Evolutionary conservation across 2,888 invertebrate genomes (phyloP), one percentile per base, ranked within the genome.

Genomic region (Salpingus planirostris): DNA sequence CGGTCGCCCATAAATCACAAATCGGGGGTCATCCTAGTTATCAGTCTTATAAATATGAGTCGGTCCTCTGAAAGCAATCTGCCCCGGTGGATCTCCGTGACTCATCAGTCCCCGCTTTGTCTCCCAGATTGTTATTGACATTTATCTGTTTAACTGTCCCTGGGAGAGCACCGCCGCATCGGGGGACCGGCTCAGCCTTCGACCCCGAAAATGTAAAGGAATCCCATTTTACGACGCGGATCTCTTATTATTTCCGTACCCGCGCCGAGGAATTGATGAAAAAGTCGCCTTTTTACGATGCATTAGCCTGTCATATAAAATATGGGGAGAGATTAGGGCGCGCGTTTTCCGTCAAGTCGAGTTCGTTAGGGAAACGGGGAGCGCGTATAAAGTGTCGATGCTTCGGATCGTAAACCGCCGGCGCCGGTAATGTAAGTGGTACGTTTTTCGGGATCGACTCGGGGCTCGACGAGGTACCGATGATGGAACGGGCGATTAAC

Each of bases 21-120:
- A 55, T 55, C 54, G 54, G 51, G 54, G 55, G 54, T 53, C 53
- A 58, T 56, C 53, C 51, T 48, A 52, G 54, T 57, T 58, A 58
- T 58, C 57, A 50, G 54, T 49, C 49, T 47, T 47, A 50, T 53
- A 56, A 53, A 51, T 56, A 53, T 51, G 50, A 48, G 44, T 44
- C 31, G 43, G n/a, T 45, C 52, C 47, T 39, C 41, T 40, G 42
- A 49, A 45, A 43, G 43, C 44, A 46, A 49, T 48, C 49, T 49
- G 37, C 35, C 34, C 34, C 31, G 32, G 29, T 18, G 32, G 31
- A 47, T 52, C 49, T 45, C 42, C 41, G 36, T 54, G 54, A 52
- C 37, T 54, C 54, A 51, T 48, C 42, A 41, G 26, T 30, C 29
- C 41, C 24, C 39, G 36, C 42, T 40, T 31, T 38, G 29, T 31